A percentile compares a stretch with the other conserved stretches of the same genome.
These are phyloP conservation scores for Drosophila insularis DNA, from an alignment of 1,140 invertebrate species.

Conservation along the genomic window DNA sequence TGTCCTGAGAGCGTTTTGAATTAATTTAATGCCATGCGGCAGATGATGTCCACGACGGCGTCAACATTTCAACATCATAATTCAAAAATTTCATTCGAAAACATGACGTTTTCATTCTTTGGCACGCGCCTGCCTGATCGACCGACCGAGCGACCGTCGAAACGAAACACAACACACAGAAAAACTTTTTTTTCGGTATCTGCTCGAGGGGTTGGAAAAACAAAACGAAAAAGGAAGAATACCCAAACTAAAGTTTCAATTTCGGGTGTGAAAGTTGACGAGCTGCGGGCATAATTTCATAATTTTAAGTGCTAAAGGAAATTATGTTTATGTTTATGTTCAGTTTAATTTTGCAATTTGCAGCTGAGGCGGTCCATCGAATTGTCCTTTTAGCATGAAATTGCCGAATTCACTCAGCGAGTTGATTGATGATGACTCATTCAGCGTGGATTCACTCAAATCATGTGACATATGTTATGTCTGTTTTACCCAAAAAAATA, in stretches of 20 bases:
- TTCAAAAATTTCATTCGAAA: constrained; percentile 80
- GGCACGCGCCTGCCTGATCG: constrained; percentile 51
- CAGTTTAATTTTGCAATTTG: constrained; percentile 73
- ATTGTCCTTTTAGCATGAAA: neutral
- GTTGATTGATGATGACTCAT: constrained; percentile 20
- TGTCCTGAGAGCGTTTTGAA: constrained; percentile 75
- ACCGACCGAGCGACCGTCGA: constrained; percentile 1
- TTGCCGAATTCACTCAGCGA: neutral
- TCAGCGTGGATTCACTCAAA: neutral
- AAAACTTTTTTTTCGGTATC: constrained; percentile 20
- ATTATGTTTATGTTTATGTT: constrained; percentile 77
- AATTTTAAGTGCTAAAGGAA: constrained; percentile 74
- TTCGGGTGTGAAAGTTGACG: constrained; percentile 61
- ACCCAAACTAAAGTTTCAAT: constrained; percentile 27
- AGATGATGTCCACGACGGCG: constrained; percentile 61
- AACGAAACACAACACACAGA: constrained; percentile 15
- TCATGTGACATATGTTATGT: constrained; percentile 16
- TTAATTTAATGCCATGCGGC: constrained; percentile 75
- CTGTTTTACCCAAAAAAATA: constrained; percentile 3
- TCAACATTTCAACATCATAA: constrained; percentile 71
- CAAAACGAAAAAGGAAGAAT: neutral
- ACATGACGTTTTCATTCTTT: constrained; percentile 78
- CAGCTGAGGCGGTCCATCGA: constrained; percentile 47
- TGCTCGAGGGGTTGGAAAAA: constrained; percentile 44
- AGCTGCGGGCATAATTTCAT: constrained; percentile 68